These are phyloP conservation scores for Tetranychus cinnabarinus DNA, from an alignment of 1,140 invertebrate species.

Conservation along the genomic window DNA sequence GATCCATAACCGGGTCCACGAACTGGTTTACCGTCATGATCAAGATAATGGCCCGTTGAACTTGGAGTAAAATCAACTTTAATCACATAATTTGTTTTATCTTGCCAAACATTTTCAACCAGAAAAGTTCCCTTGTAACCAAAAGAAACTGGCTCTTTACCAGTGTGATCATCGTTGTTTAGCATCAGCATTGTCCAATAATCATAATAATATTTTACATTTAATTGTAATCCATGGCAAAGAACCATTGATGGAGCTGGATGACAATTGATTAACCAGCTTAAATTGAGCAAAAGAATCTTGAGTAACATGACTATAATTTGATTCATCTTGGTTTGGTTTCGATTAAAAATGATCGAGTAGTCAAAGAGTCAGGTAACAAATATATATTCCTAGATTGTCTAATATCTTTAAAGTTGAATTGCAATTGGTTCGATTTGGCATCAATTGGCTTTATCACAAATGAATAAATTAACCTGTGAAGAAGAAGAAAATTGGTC, in stretches of 20 bases:
- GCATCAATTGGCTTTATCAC: too few relatives aligned
- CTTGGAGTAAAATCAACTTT: not conserved
- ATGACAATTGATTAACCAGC: not conserved
- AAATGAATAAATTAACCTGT: too few relatives aligned
- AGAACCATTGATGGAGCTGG: constrained; percentile 1
- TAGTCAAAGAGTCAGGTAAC: too few relatives aligned
- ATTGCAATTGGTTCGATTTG: too few relatives aligned
- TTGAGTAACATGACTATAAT: too few relatives aligned
- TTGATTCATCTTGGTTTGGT: too few relatives aligned
- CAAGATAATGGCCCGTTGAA: not conserved
- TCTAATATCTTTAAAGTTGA: too few relatives aligned
- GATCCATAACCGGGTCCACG: not conserved
- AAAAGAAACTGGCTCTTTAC: constrained; percentile 7
- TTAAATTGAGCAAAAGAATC: too few relatives aligned
- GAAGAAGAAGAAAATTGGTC: too few relatives aligned
- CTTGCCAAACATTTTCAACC: constrained; percentile 9
- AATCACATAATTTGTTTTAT: constrained; percentile 1
- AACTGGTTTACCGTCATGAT: not conserved
- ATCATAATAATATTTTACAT: constrained; percentile 1
- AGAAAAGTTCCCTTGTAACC: not conserved
- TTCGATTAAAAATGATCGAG: too few relatives aligned
- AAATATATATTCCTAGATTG: too few relatives aligned
- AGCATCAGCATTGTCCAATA: constrained; percentile 4
- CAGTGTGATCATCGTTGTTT: constrained; percentile 6
- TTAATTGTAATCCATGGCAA: constrained; percentile 6